Evolutionary conservation across 2,797 vertebrate genomes (phyloP), one percentile per base, ranked within the genome.

Genomic region (Gymnodraco acuticeps): DNA sequence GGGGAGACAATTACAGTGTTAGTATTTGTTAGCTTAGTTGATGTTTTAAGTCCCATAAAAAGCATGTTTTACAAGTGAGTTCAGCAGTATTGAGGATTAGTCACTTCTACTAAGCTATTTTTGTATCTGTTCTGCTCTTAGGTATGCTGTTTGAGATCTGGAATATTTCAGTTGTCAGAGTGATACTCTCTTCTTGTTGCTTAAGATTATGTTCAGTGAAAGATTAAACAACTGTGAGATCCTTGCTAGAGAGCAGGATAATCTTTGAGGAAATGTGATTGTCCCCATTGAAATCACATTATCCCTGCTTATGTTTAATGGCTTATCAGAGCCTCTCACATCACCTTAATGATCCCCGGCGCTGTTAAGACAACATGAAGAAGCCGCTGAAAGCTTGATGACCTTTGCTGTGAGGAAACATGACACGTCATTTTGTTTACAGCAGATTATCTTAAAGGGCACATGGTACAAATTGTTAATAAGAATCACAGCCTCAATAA

Each of bases 201-300:
- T 64, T 19, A 64, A 70, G 56, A 54, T 58, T 13, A 54, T 12
- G 17, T 10, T 10, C 11, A n/a, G 45, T 33, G 3, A 38, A 38
- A 54, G 42, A 81, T 67, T 56, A 48, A 55, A 73, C 45, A 20
- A 38, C 43, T 27, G 15, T 23, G 19, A 67, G 47, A 52, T 56
- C 6, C 10, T 45, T 69, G 47, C 17, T 64, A 60, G 53, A 70
- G 74, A 61, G 47, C 3, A 64, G 51, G 45, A 48, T 68, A 66
- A 77, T 74, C 27, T 19, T 27, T 9, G 55, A 72, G 75, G 59
- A 82, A 86, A 83, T 81, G 10, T 12, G 10, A 80, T 77, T 82
- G 31, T 58, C 11, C 19, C 33, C 60, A 38, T 43, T 66, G 56
- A 83, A 80, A 79, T 77, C 70, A 45, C 43, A 38, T 80, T 77